These are phyloP conservation scores for Dasyornis broadbenti DNA, from an alignment of 2,113 vertebrate species.

Conservation along the genomic window DNA sequence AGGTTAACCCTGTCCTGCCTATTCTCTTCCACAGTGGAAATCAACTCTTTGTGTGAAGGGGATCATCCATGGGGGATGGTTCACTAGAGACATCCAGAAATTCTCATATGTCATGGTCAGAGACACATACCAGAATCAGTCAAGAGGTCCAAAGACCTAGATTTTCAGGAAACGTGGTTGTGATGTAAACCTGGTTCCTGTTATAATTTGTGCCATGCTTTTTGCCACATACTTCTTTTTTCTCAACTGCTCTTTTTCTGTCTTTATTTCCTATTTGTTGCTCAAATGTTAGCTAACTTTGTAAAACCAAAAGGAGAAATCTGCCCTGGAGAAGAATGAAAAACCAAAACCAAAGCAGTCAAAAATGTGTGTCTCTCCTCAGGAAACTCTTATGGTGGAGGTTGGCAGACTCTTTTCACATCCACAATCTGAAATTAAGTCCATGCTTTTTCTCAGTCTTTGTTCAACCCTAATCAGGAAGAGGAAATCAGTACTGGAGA, in stretches of 20 bases:
- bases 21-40: neutral
- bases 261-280: constrained; percentile 36
- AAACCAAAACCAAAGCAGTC: neutral
- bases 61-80: neutral
- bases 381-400: neutral
- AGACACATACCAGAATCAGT: neutral
- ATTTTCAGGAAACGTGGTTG: neutral
- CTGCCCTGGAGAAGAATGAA: neutral
- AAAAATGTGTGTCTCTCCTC: neutral
- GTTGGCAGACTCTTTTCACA: neutral
- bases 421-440: neutral
- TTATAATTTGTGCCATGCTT: neutral
- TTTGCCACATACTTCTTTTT: neutral
- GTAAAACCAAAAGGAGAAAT: neutral
- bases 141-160: neutral
- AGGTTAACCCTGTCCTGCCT: constrained; percentile 40
- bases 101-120: neutral
- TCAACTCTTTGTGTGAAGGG: neutral
- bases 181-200: neutral
- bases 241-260: neutral
- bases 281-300: neutral
- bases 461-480: neutral
- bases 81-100: neutral
- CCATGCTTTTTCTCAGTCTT: neutral
- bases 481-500: neutral